Base-by-base conservation (phyloP, 2,113 vertebrate genomes). In the Percopsis transmontana region DNA sequence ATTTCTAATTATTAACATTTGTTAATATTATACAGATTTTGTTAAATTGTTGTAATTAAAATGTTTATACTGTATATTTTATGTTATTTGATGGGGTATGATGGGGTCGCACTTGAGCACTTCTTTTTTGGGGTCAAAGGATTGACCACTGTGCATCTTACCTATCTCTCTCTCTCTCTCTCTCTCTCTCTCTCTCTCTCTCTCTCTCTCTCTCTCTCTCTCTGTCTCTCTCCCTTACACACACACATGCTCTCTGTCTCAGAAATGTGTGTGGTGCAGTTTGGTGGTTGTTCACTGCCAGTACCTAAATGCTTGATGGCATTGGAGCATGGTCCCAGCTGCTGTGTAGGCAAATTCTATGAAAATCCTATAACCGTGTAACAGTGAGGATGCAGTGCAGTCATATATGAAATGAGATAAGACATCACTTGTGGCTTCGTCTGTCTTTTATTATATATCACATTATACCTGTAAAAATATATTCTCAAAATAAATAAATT, bases 401-500 rank as follows among this genome's bases (percentile, higher is more conserved):
- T 2, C 64, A 24, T 66, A 54, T 56, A 50, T 68, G 50, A 66
- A 45, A 20, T 68, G 50, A 66, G 41, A 20, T 87, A 60, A 85
- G 76, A 84, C 81, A 70, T 53, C 57, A 80, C 20, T 64, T 52
- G 14, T 68, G 19, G 15, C 62, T 57, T 70, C 71, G 70, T 81
- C 14, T 80, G 82, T 87, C 81, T 84, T 86, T 85, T 64, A 83
- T 83, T 79, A 72, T 66, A 71, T 74, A 59, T 68, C 40, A 75
- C 62, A 66, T 88, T 88, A 88, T 86, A 89, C 66, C 83, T 91
- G 91, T 80, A 92, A 92, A 93, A 93, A 93, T 92, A 92, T 87
- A 91, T 82, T 92, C 88, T 91, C 62, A 84, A 91, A 92, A 92
- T 92, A 92, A 93, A 93, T 93, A 91, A 91, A 91, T 91, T 90